phyloP scores from a whole-genome alignment of 2,888 invertebrate species.

The Muscina levida region DNA sequence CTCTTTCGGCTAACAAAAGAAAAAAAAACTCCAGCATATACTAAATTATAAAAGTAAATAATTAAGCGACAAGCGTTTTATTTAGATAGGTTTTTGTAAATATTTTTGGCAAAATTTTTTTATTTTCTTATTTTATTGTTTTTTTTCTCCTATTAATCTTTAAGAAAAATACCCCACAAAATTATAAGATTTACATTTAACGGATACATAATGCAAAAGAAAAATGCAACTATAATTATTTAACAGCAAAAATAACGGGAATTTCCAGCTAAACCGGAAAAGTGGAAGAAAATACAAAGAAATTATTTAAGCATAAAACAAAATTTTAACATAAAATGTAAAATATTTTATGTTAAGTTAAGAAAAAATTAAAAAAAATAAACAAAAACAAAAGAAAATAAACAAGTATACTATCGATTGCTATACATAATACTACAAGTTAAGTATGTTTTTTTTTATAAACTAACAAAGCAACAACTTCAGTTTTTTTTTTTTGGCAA shows the following conservation, averaged over 20 bases:
- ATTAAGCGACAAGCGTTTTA: conserved; percentile 68
- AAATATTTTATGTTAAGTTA: conserved; percentile 50
- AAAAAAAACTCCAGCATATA: conserved; percentile 50
- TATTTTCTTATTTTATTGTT: conserved; percentile 51
- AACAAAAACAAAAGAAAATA: conserved; percentile 26
- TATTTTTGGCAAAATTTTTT: conserved; percentile 75
- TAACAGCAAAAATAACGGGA: conserved; percentile 30
- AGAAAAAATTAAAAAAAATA: conserved; percentile 25
- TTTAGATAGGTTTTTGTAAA: conserved; percentile 79
- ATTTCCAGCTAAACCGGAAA: conserved; percentile 5
- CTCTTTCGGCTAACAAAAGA: conserved; percentile 58
- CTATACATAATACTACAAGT: conserved; percentile 20
- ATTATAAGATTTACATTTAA: conserved; percentile 51
- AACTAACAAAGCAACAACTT: conserved; percentile 11
- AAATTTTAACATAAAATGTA: conserved; percentile 40
- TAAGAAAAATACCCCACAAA: conserved; percentile 44
- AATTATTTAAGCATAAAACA: conserved; percentile 66
- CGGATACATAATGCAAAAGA: conserved; percentile 53
- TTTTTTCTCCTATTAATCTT: too few relatives aligned
- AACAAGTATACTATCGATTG: conserved; percentile 54
- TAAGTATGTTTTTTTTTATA: conserved; percentile 38
- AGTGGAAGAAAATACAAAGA: conserved; percentile 62
- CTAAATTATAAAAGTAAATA: conserved; percentile 48
- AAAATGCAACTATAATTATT: conserved; percentile 40
- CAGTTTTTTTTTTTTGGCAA: conserved; percentile 3